Evolutionary conservation across 2,888 invertebrate genomes (phyloP).

Genomic region (Eurois occulta): DNA sequence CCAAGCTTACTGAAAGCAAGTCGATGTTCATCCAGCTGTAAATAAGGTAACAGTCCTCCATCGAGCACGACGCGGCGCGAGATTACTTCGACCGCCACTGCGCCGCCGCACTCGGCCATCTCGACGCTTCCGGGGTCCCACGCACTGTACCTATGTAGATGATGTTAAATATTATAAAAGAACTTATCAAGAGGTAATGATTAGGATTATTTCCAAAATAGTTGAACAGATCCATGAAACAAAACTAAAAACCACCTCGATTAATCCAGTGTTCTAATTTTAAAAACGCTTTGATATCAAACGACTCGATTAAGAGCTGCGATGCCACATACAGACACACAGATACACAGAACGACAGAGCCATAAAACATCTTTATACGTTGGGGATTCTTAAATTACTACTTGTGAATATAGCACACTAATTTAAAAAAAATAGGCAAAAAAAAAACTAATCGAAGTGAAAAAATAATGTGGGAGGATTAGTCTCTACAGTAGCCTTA

Average conservation of each 20-base stretch:
- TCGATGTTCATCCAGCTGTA: constrained; percentile 86
- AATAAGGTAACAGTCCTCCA: constrained; percentile 80
- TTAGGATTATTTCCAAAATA: neutral
- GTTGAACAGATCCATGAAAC: neutral
- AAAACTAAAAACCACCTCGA: neutral
- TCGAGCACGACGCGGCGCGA: constrained; percentile 81
- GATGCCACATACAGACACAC: neutral
- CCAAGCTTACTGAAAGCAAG: constrained; percentile 85
- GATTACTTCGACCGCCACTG: constrained; percentile 79
- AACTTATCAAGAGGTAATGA: neutral
- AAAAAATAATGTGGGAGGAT: neutral
- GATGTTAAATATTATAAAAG: neutral
- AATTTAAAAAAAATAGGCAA: no score
- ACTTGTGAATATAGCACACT: neutral
- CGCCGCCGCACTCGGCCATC: constrained; percentile 86
- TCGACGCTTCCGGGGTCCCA: constrained; percentile 87
- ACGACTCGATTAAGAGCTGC: neutral
- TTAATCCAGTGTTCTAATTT: neutral
- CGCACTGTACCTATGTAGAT: constrained; percentile 83
- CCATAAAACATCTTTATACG: neutral
- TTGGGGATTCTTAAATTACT: neutral
- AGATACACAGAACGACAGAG: neutral
- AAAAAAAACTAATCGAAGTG: no score
- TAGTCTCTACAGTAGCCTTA: neutral
- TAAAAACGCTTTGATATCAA: neutral